phyloP scores from a whole-genome alignment of 2,888 invertebrate genomes.

The Drosophila picticornis region DNA sequence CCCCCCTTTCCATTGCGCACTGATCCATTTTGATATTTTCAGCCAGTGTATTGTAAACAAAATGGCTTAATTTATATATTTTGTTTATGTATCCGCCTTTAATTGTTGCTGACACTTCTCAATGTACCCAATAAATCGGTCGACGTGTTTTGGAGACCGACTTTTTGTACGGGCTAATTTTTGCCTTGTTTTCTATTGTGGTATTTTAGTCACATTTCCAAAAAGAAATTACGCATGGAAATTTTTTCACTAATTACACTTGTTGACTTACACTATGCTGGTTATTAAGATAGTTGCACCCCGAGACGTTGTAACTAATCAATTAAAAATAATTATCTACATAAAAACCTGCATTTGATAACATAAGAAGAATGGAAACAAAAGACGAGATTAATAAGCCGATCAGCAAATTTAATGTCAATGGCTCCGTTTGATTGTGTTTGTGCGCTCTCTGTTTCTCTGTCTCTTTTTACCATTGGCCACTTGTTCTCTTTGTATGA shows the following conservation, averaged over 20 bases:
- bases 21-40: constrained; percentile 23
- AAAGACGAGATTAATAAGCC: background rate
- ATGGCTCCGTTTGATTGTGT: constrained; percentile 18
- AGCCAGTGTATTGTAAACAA: constrained; percentile 51
- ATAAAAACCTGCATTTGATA: background rate
- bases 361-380: background rate
- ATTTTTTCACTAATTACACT: constrained; percentile 50
- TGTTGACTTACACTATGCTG: constrained; percentile 57
- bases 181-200: background rate
- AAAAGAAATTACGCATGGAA: background rate
- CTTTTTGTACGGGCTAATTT: background rate
- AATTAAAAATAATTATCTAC: background rate
- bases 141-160: constrained; percentile 36
- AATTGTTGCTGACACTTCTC: constrained; percentile 20
- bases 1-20: constrained; percentile 15
- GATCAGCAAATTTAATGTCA: constrained; percentile 29
- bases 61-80: constrained; percentile 27
- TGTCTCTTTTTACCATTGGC: constrained; percentile 31
- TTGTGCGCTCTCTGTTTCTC: constrained; percentile 18
- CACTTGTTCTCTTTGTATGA: constrained; percentile 45
- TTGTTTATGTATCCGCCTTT: constrained; percentile 30
- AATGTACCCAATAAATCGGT: constrained; percentile 29
- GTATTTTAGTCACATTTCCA: background rate
- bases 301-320: background rate
- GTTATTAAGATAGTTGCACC: constrained; percentile 1